phyloP scores from a whole-genome alignment of 2,797 vertebrate genomes.

The Malacoctenus gilli region DNA sequence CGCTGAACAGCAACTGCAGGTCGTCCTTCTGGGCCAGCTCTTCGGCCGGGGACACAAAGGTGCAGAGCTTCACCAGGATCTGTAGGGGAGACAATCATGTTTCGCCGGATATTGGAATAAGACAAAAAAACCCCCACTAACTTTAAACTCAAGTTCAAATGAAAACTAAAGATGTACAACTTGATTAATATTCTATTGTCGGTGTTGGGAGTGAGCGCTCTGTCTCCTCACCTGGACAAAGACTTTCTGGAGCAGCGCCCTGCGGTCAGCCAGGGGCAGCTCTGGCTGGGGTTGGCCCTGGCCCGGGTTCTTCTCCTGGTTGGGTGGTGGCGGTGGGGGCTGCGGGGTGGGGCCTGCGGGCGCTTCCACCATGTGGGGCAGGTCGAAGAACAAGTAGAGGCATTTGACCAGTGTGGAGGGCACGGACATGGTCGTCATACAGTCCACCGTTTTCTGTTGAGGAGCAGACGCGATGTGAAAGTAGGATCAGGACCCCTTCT shows the following conservation, averaged over 20 bases:
- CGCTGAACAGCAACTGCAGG: conserved; percentile 98
- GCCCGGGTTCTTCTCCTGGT: conserved; percentile 66
- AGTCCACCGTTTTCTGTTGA: conserved; percentile 98
- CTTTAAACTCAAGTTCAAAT: too few relatives aligned
- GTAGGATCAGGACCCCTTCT: too few relatives aligned
- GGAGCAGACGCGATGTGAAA: background rate
- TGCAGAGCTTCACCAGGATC: conserved; percentile 98
- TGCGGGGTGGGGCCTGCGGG: conserved; percentile 77
- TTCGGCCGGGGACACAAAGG: conserved; percentile 95
- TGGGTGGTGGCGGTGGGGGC: conserved; percentile 83
- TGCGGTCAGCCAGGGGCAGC: conserved; percentile 91
- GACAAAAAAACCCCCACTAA: too few relatives aligned
- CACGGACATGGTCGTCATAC: conserved; percentile 99
- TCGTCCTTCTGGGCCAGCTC: conserved; percentile 98
- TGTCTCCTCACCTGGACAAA: conserved; percentile 89
- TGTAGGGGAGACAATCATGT: too few relatives aligned
- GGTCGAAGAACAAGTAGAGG: conserved; percentile 99
- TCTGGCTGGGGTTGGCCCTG: conserved; percentile 79
- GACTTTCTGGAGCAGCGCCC: conserved; percentile 94
- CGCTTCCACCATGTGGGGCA: conserved; percentile 94
- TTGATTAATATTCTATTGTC: too few relatives aligned
- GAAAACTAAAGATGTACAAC: too few relatives aligned
- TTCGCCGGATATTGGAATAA: too few relatives aligned
- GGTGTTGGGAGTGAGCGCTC: too few relatives aligned
- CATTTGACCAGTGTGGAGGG: conserved; percentile 99